These are phyloP conservation scores for Cotesia typhae DNA, from an alignment of 1,140 invertebrate genomes.

Conservation along the genomic window DNA sequence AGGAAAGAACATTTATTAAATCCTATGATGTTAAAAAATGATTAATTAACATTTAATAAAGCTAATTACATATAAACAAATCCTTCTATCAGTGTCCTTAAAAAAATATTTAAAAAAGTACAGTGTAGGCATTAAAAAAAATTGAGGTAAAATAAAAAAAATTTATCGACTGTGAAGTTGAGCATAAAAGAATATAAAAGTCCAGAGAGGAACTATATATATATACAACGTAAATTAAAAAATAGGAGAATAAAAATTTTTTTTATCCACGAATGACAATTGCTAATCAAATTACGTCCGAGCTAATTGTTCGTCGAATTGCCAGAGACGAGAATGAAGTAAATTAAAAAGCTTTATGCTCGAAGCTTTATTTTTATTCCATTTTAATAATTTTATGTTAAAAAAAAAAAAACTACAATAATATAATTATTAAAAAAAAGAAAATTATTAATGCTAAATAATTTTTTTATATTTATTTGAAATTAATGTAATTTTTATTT, in stretches of 20 bases:
- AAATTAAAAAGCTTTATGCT: conserved; percentile 10
- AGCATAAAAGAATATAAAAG: background rate
- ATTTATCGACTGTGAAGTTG: background rate
- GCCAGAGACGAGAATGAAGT: background rate
- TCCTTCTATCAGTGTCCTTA: too few species aligned
- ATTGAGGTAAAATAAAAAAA: too few species aligned
- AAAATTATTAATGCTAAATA: too few species aligned
- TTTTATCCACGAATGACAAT: conserved; percentile 21
- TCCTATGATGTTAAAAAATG: too few species aligned
- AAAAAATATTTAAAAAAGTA: too few species aligned
- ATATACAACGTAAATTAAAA: background rate
- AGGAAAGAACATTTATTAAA: too few species aligned
- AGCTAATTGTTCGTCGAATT: conserved; percentile 27
- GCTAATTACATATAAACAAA: too few species aligned
- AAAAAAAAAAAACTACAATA: background rate
- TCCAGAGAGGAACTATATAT: background rate
- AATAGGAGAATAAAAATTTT: background rate
- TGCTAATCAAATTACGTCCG: conserved; percentile 22
- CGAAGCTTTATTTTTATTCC: conserved; percentile 1
- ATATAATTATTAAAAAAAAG: too few species aligned
- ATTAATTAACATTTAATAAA: too few species aligned
- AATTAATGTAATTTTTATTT: background rate
- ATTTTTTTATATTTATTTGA: background rate
- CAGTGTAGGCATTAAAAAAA: too few species aligned
- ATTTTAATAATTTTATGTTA: background rate